phyloP scores from a whole-genome alignment of 2,888 invertebrate genomes.

The Chironomus tentans region DNA sequence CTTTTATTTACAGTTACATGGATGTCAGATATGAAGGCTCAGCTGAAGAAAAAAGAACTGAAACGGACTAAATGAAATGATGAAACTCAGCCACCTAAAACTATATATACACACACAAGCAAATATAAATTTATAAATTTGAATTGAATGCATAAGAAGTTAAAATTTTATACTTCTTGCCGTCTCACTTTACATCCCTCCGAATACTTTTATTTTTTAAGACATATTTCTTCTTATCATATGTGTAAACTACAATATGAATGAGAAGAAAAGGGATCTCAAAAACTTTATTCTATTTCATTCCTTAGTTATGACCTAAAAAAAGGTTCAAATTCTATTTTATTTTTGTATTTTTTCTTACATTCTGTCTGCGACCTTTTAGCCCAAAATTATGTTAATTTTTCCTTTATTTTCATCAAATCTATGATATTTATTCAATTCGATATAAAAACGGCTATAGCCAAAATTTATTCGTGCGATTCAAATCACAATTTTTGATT shows the following conservation, averaged over 20 bases:
- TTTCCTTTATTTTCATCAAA: not conserved
- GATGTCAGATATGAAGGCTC: constrained; percentile 22
- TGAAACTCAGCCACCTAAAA: not conserved
- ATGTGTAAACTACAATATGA: not conserved
- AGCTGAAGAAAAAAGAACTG: not conserved
- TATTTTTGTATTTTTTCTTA: not conserved
- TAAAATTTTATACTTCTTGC: no score
- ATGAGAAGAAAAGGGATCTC: not conserved
- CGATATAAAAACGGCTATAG: not conserved
- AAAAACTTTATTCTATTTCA: not conserved
- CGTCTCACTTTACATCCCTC: no score
- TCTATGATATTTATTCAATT: not conserved
- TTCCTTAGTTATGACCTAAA: not conserved
- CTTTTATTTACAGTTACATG: constrained; percentile 11
- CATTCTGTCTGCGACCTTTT: not conserved
- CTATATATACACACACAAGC: not conserved
- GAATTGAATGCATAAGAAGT: no score
- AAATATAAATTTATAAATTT: not conserved
- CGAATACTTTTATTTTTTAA: not conserved
- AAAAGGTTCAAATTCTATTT: not conserved
- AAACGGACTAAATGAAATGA: constrained; percentile 10
- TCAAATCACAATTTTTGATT: not conserved
- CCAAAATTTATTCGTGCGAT: not conserved
- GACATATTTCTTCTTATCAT: not conserved
- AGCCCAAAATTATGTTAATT: constrained; percentile 2